phyloP scores from a whole-genome alignment of 1,140 invertebrate genomes.

The Penaeus vannamei region DNA sequence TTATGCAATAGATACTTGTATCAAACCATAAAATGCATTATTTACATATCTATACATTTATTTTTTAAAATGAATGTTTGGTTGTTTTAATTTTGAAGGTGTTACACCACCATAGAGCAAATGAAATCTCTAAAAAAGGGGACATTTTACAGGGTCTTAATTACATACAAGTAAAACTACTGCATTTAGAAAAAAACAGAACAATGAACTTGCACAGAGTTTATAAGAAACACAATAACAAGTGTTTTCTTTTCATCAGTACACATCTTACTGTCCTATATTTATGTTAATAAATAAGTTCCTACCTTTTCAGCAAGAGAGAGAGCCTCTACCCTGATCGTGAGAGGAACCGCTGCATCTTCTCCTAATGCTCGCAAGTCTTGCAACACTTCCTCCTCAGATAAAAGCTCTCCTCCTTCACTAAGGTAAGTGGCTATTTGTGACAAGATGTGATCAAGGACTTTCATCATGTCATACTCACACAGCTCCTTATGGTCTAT shows the following conservation, averaged over 20 bases:
- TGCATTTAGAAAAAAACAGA: background rate
- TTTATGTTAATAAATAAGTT: too few relatives aligned
- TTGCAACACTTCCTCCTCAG: conserved; percentile 52
- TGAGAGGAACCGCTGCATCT: conserved; percentile 36
- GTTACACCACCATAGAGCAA: too few relatives aligned
- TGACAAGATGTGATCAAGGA: conserved; percentile 37
- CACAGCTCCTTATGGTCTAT: background rate
- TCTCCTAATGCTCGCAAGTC: conserved; percentile 38
- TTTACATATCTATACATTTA: too few relatives aligned
- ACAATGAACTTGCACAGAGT: background rate
- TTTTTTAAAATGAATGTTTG: too few relatives aligned
- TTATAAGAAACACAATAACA: background rate
- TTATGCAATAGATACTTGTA: too few relatives aligned
- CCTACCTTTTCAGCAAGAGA: conserved; percentile 52
- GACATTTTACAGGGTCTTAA: too few relatives aligned
- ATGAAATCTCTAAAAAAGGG: too few relatives aligned
- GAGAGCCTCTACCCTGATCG: conserved; percentile 32
- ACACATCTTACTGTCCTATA: background rate
- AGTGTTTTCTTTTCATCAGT: background rate
- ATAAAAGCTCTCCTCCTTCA: conserved; percentile 47
- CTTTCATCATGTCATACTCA: background rate
- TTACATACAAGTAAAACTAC: too few relatives aligned
- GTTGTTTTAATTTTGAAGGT: too few relatives aligned
- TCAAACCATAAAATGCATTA: too few relatives aligned
- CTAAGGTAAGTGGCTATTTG: conserved; percentile 39